Evolutionary conservation across 2,113 vertebrate genomes (phyloP).

Genomic region (Actinemys pallida): DNA sequence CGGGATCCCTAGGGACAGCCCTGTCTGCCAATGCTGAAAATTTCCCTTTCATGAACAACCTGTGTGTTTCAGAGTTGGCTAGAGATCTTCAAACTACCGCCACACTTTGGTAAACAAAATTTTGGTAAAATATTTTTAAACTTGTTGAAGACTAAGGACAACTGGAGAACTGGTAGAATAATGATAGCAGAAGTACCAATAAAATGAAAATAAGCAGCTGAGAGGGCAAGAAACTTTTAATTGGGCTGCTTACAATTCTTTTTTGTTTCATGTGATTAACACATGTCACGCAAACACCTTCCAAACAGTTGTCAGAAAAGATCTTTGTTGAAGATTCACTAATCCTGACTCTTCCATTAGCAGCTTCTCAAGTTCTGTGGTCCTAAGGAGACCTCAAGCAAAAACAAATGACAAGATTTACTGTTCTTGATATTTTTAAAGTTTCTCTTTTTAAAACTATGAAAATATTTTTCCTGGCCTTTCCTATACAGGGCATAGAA

Average conservation of each 20-base stretch:
- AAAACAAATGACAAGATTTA: background rate
- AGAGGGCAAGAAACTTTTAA: background rate
- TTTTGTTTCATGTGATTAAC: background rate
- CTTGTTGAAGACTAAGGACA: background rate
- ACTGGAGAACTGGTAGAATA: background rate
- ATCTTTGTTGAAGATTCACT: background rate
- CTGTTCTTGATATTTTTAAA: background rate
- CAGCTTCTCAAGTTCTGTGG: background rate
- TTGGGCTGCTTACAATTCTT: background rate
- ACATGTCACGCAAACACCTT: background rate
- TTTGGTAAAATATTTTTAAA: background rate
- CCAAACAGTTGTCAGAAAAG: background rate
- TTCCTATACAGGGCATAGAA: background rate
- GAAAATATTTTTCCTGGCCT: background rate
- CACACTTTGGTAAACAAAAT: background rate
- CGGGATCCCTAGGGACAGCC: no score
- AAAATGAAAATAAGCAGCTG: background rate
- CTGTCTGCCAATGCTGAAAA: background rate
- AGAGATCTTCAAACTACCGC: background rate
- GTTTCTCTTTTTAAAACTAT: background rate
- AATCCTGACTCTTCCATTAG: background rate
- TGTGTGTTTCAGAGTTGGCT: background rate
- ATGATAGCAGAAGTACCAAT: background rate
- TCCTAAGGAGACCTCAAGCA: background rate
- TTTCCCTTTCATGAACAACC: background rate